Evolutionary conservation across 2,888 invertebrate genomes (phyloP), one percentile per base, ranked within the genome.

Genomic region (Acleris holmiana): DNA sequence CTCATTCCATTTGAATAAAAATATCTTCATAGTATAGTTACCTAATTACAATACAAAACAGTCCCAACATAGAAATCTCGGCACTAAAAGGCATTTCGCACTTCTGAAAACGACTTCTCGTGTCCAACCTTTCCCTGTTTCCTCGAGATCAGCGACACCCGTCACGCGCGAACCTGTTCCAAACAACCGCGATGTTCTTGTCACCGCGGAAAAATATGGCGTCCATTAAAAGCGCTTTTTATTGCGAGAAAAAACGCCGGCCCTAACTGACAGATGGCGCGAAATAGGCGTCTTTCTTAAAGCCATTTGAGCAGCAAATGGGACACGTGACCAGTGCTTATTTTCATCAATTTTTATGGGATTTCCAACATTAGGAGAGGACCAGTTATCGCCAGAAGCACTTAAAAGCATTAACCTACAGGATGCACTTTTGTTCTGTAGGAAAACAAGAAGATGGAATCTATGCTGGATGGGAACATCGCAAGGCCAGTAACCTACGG

Each of bases 191-290:
- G 23, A 25, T 61, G 50, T 35, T 57, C 47, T 53, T 64, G 63
- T 53, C 58, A 64, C 23, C 19, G 58, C 41, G 51, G 35, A 47
- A 58, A 64, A 58, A 58, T 64, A 64, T 58, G 47, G 56, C 53
- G 48, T 7, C 58, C 51, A 58, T 58, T 64, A 53, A 58, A 55
- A 23, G n/a, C n/a, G 4, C 21, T 63, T 63, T 62, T 63, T 63
- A 51, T 57, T 50, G 46, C 49, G 44, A 21, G 21, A 50, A 56
- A 41, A 50, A 55, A 53, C 35, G 23, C 51, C 35, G 29, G 7
- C 18, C 47, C 15, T 53, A 46, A 35, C 29, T 29, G 51, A 60
- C 46, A 44, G 25, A 21, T 44, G 55, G 25, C 46, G 29, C 17
- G 23, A n/a, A 40, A 29, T 15, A 19, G 15, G 35, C 10, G 35